Evolutionary conservation across 1,140 invertebrate species (phyloP).

Genomic region (Elymnias hypermnestra): DNA sequence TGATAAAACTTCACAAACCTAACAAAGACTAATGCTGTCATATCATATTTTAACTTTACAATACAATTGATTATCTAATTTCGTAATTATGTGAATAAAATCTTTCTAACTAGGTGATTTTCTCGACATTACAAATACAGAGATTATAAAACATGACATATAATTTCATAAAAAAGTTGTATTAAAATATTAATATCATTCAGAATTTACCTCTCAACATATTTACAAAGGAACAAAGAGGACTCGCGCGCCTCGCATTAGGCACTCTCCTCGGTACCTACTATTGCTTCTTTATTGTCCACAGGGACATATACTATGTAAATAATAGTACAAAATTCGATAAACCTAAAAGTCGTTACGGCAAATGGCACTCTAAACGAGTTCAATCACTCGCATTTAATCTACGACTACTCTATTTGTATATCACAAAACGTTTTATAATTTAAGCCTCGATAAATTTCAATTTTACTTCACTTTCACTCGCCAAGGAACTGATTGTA

Average conservation of each 20-base stretch:
- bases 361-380: slow-evolving; percentile 68
- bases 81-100: slow-evolving; percentile 43
- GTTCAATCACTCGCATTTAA: slow-evolving; percentile 45
- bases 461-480: slow-evolving; percentile 30
- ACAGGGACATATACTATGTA: slow-evolving; percentile 43
- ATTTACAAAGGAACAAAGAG: slow-evolving; percentile 49
- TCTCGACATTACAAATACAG: slow-evolving; percentile 34
- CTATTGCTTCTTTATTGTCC: slow-evolving; percentile 50
- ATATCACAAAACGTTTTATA: slow-evolving; percentile 71
- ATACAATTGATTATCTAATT: slow-evolving; percentile 36
- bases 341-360: slow-evolving; percentile 44
- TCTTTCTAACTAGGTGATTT: slow-evolving; percentile 40
- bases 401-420: slow-evolving; percentile 61
- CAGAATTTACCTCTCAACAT: slow-evolving; percentile 57
- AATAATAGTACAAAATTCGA: slow-evolving; percentile 41
- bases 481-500: slow-evolving; percentile 30
- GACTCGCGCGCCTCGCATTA: slow-evolving; percentile 26
- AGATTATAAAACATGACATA: slow-evolving; percentile 43
- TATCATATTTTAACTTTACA: slow-evolving; percentile 13
- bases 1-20: slow-evolving; percentile 32
- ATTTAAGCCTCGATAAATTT: slow-evolving; percentile 51
- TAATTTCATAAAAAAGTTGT: slow-evolving; percentile 52
- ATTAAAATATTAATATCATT: slow-evolving; percentile 71
- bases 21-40: slow-evolving; percentile 29
- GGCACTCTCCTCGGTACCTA: slow-evolving; percentile 26